Percentiles rank a stretch among this genome's conserved stretches.
phyloP scores from a whole-genome alignment of 2,888 invertebrate species.

The Tenthredo livida region DNA sequence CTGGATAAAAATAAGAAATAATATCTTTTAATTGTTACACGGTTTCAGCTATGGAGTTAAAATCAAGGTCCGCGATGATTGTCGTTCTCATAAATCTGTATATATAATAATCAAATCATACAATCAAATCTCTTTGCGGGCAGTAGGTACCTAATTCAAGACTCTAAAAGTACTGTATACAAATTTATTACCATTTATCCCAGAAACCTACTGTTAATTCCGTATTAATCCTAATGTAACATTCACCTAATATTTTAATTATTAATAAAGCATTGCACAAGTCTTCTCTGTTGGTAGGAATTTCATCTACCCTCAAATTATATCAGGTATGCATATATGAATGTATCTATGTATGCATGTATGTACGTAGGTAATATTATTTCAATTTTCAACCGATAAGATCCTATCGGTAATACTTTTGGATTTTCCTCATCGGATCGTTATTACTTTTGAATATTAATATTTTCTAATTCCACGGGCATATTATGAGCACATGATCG shows the following conservation, averaged over 20 bases:
- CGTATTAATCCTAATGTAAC: constrained; percentile 59
- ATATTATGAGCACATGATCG: constrained; percentile 30
- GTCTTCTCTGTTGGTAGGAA: constrained; percentile 46
- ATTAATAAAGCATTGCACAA: constrained; percentile 58
- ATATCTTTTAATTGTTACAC: neutral
- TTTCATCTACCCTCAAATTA: constrained; percentile 19
- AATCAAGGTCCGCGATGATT: constrained; percentile 65
- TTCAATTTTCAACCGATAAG: neutral
- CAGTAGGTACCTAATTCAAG: neutral
- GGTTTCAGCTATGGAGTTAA: neutral
- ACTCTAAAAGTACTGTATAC: constrained; percentile 1
- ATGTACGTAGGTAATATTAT: constrained; percentile 3
- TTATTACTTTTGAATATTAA: neutral
- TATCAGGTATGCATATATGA: neutral
- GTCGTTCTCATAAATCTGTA: constrained; percentile 67
- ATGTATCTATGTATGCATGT: neutral
- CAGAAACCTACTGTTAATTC: constrained; percentile 41
- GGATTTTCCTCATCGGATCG: neutral
- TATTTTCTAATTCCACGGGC: constrained; percentile 22
- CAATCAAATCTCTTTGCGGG: constrained; percentile 61
- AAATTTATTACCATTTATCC: constrained; percentile 36
- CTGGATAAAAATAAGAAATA: constrained; percentile 54
- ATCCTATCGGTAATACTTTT: neutral
- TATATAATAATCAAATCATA: constrained; percentile 56
- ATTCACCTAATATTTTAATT: constrained; percentile 52